Evolutionary conservation across 1,140 invertebrate genomes (phyloP), one percentile per base, ranked within the genome.

Genomic region (Sarcophaga bullata): DNA sequence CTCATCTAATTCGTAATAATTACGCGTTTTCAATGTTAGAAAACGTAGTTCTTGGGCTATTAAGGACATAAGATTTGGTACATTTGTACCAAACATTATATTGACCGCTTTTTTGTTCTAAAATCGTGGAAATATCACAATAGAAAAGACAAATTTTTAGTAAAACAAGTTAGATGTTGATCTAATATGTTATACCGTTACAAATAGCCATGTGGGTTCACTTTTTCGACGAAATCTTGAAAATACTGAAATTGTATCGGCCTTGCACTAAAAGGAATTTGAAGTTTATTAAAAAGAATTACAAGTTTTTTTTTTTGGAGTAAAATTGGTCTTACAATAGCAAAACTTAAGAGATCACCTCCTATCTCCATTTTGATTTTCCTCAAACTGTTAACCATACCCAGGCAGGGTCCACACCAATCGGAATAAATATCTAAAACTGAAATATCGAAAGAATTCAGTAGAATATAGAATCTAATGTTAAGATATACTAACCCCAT

Each of bases 391-490:
- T 95, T 95, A 46, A 96, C 92, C 95, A 98, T 96, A 37, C 95
- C 96, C 82, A 94, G 91, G 86, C 97, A 97, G 0, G 97, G 96
- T 8, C 97, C 97, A 87, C 95, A 96, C 97, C 97, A 98, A 83
- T 96, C 95, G n/a, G 96, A 95, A 90, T 96, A 98, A 48, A 98
- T 93, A 89, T 98, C 97, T 17, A 97, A 92, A 83, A 98, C 96
- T 97, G 87, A 46, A 80, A 62, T 11, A 47, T 50, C 0, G 37
- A 80, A 80, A 76, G 68, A 87, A 78, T 82, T 84, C 84, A 85
- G 80, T 83, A 72, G 82, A 17, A 8, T 50, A 19, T 17, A 13
- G n/a, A 25, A 4, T 25, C 13, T 6, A 10, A 52, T 52, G 50
- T 6, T 46, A 11, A 25, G 11, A 68, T 37, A 37, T 46, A 89